Conservation (phyloP, 2,113 vertebrate genomes). For the Gulo gulo region DNA sequence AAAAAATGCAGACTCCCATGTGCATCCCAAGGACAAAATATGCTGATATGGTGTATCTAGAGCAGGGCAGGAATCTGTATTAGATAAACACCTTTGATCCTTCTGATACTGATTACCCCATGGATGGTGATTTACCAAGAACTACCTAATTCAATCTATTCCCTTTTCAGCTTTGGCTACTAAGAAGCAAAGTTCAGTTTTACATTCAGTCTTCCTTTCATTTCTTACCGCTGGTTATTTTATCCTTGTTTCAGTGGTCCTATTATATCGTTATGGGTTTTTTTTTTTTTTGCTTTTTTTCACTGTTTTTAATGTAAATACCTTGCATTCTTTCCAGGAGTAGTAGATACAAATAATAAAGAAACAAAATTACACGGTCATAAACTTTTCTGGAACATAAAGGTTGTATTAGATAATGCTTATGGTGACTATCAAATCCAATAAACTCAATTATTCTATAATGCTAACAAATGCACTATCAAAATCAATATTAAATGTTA, state of each 20-base stretch:
- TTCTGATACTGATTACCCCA: not conserved
- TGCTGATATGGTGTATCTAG: not conserved
- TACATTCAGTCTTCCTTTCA: not conserved
- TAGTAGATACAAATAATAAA: not conserved
- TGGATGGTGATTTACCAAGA: not conserved
- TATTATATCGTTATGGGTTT: not conserved
- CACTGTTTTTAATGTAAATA: not conserved
- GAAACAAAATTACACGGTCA: not conserved
- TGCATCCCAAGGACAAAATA: not conserved
- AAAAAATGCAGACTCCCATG: not conserved
- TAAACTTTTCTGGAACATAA: not conserved
- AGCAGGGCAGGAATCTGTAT: not conserved
- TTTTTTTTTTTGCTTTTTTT: not conserved
- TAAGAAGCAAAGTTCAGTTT: not conserved
- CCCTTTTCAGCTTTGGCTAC: not conserved
- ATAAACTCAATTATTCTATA: not conserved
- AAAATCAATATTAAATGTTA: conserved; percentile 11
- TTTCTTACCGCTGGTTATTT: not conserved
- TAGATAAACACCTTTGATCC: not conserved
- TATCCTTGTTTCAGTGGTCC: not conserved
- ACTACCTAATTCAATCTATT: not conserved
- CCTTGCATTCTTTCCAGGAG: not conserved
- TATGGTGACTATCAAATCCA: not conserved
- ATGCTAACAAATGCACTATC: not conserved
- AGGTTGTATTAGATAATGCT: not conserved